Conservation (phyloP, 2,113 vertebrate species). For the Oncorhynchus masou region DNA sequence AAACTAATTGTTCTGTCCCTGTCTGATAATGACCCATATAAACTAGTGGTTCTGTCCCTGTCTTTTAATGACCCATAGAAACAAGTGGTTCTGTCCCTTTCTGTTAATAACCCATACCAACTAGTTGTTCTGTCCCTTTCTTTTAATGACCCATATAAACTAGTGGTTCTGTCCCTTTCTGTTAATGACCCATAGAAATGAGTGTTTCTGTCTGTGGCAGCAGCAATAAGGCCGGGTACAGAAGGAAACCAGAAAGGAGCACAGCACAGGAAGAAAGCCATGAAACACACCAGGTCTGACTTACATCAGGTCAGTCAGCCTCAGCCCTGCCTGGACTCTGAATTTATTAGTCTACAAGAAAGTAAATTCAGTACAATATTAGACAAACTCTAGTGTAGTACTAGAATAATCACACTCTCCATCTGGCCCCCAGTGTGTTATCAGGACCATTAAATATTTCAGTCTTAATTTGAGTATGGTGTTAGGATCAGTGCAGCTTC, state of each 20-base stretch:
- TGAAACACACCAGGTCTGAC: conserved; percentile 30
- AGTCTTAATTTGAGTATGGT: not conserved
- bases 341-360: not conserved
- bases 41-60: not conserved
- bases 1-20: not conserved
- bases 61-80: conserved; percentile 12
- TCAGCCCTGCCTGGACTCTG: not conserved
- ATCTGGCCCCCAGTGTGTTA: too few species aligned
- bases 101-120: conserved; percentile 12
- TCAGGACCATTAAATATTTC: not conserved
- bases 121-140: not conserved
- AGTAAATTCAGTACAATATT: not conserved
- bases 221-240: conserved; percentile 15
- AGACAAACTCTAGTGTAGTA: too few species aligned
- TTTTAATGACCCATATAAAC: conserved; percentile 13
- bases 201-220: conserved; percentile 6
- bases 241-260: conserved; percentile 34
- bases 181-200: conserved; percentile 15
- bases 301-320: conserved; percentile 14
- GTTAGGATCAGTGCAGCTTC: not conserved
- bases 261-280: conserved; percentile 35
- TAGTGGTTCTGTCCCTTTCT: not conserved
- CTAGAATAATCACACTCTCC: too few species aligned
- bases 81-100: not conserved
- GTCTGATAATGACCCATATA: conserved; percentile 6